Evolutionary conservation across 2,797 vertebrate species (phyloP).

Genomic region (Pangasius sanitwongsei): DNA sequence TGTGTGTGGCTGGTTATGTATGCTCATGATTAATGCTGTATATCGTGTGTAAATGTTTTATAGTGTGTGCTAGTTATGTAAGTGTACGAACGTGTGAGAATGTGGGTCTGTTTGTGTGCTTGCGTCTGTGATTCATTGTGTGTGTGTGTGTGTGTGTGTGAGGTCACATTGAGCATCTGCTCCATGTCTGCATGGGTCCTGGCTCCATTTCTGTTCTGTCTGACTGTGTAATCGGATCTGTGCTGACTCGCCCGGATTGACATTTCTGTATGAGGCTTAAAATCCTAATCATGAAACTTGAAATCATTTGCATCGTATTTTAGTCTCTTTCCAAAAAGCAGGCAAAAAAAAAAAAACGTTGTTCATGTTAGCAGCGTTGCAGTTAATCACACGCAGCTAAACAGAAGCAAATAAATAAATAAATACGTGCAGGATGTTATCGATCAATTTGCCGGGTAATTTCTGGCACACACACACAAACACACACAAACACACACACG

Average conservation of each 20-base stretch:
- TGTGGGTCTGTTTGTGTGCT: conserved; percentile 10
- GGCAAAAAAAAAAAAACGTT: neutral
- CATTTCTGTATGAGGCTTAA: neutral
- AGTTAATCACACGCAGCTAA: neutral
- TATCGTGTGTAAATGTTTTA: neutral
- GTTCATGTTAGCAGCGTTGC: neutral
- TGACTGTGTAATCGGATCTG: conserved; percentile 6
- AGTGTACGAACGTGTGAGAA: neutral
- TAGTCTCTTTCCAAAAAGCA: neutral
- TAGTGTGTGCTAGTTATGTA: neutral
- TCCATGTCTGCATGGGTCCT: conserved; percentile 10
- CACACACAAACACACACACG: neutral
- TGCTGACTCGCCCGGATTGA: neutral
- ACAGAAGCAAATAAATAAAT: neutral
- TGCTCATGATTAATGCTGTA: too few species aligned
- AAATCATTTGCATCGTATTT: neutral
- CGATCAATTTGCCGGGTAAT: neutral
- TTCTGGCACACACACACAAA: neutral
- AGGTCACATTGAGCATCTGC: conserved; percentile 31
- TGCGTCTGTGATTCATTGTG: conserved; percentile 3
- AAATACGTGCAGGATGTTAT: neutral
- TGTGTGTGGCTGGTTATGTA: conserved; percentile 10
- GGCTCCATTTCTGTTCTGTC: conserved; percentile 11
- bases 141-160: conserved; percentile 26
- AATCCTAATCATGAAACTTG: neutral